These are phyloP conservation scores for Eleginops maclovinus DNA, from an alignment of 2,113 vertebrate genomes.

Conservation along the genomic window DNA sequence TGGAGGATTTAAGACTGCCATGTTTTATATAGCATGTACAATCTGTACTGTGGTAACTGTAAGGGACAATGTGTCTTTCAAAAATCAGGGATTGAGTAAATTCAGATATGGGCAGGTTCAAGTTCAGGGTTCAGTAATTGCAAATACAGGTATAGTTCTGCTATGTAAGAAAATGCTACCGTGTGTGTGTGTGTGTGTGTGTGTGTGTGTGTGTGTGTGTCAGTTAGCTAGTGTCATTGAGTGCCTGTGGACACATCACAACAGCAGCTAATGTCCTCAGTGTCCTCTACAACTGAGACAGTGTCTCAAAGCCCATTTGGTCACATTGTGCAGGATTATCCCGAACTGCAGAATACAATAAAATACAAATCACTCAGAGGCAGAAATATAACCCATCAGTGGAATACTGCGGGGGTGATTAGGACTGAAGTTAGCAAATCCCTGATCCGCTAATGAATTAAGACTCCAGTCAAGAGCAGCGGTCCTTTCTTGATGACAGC, in stretches of 20 bases:
- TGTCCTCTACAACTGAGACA: slow-evolving; percentile 72
- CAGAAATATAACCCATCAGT: slow-evolving; percentile 75
- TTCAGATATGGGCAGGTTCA: not conserved
- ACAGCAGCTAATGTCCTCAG: slow-evolving; percentile 49
- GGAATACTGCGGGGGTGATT: slow-evolving; percentile 58
- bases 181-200: not conserved
- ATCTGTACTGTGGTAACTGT: not conserved
- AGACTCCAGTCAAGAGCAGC: slow-evolving; percentile 66
- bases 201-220: not conserved
- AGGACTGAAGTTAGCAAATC: slow-evolving; percentile 76
- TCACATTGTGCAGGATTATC: slow-evolving; percentile 78
- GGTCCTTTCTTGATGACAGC: slow-evolving; percentile 60
- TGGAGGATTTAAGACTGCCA: slow-evolving; percentile 1
- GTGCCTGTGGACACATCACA: not conserved
- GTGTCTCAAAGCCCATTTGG: slow-evolving; percentile 64
- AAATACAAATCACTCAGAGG: slow-evolving; percentile 64
- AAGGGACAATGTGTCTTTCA: not conserved
- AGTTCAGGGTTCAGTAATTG: not conserved
- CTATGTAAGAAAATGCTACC: not conserved
- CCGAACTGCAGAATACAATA: slow-evolving; percentile 65
- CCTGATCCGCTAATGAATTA: slow-evolving; percentile 79
- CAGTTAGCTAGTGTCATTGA: not conserved
- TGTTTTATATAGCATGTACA: not conserved
- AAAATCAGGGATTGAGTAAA: not conserved
- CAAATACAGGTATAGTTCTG: not conserved